A percentile compares a stretch with the other conserved stretches of the same genome.
These are phyloP conservation scores for Actinernus sp. DNA, from an alignment of 92 coral and sea anemone genomes.

Conservation along the genomic window DNA sequence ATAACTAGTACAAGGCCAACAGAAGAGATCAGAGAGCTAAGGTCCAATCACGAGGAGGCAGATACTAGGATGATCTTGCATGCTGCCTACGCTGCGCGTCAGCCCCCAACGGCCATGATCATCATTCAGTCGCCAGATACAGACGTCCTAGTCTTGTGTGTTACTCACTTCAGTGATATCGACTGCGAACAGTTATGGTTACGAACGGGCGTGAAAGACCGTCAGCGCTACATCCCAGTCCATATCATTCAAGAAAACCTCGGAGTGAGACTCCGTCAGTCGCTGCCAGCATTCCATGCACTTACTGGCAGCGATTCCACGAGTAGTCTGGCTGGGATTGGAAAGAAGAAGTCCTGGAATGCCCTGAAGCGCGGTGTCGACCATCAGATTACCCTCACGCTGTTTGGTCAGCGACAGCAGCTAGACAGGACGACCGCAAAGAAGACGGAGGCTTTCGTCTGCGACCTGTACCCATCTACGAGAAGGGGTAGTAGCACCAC, in stretches of 20 bases:
- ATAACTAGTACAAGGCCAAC: neutral
- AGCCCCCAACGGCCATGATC: conserved; percentile 28
- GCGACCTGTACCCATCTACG: conserved; percentile 22
- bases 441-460: conserved; percentile 33
- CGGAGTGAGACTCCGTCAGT: conserved; percentile 52
- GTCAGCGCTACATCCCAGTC: conserved; percentile 52
- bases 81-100: conserved; percentile 34
- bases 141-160: conserved; percentile 39
- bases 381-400: conserved; percentile 39
- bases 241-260: conserved; percentile 37
- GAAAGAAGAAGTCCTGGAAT: conserved; percentile 54
- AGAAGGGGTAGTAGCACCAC: conserved; percentile 43
- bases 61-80: conserved; percentile 22
- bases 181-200: conserved; percentile 47
- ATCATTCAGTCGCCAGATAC: conserved; percentile 45
- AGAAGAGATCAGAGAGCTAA: conserved; percentile 7
- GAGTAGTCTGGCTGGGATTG: conserved; percentile 56
- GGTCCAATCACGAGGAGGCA: conserved; percentile 18
- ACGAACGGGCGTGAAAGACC: conserved; percentile 54
- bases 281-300: conserved; percentile 61
- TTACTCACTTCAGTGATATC: conserved; percentile 30
- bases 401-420: conserved; percentile 32
- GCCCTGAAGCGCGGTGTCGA: conserved; percentile 43
- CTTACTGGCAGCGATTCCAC: conserved; percentile 44
- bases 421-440: conserved; percentile 3